Percentiles rank a stretch among this genome's conserved stretches.
Evolutionary conservation across 2,888 invertebrate species (phyloP).

Genomic region (Alitta virens): DNA sequence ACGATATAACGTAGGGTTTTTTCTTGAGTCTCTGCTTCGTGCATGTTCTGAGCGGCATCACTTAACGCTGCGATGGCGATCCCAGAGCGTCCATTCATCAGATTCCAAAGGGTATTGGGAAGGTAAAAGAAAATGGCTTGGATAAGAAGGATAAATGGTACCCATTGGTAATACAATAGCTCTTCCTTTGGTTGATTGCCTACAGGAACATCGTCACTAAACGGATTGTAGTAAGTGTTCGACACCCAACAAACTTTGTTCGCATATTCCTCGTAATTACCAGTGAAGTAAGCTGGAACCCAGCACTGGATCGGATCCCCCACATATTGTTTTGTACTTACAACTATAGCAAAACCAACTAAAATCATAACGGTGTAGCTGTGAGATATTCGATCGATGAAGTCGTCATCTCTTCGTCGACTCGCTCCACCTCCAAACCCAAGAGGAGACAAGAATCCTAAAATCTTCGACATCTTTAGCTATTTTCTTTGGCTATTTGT

Average conservation of each 20-base stretch:
- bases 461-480: constrained; percentile 8
- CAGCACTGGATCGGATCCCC: constrained; percentile 94
- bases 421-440: constrained; percentile 7
- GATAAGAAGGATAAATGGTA: constrained; percentile 17
- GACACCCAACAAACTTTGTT: constrained; percentile 61
- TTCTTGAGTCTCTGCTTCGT: constrained; percentile 16
- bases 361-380: constrained; percentile 66
- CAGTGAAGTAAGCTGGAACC: constrained; percentile 60
- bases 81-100: constrained; percentile 10
- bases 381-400: constrained; percentile 58
- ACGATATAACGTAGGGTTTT: constrained; percentile 55
- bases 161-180: constrained; percentile 23
- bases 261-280: constrained; percentile 61
- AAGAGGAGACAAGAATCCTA: constrained; percentile 9
- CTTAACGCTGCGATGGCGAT: constrained; percentile 10
- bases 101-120: constrained; percentile 16
- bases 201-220: constrained; percentile 53
- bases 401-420: constrained; percentile 51
- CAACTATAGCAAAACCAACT: constrained; percentile 87
- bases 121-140: constrained; percentile 20
- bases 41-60: constrained; percentile 10
- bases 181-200: constrained; percentile 50
- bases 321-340: constrained; percentile 92
- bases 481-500: neutral
- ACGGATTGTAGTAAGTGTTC: constrained; percentile 60